Conservation (phyloP, 2,113 vertebrate genomes). For the Lophura nycthemera region DNA sequence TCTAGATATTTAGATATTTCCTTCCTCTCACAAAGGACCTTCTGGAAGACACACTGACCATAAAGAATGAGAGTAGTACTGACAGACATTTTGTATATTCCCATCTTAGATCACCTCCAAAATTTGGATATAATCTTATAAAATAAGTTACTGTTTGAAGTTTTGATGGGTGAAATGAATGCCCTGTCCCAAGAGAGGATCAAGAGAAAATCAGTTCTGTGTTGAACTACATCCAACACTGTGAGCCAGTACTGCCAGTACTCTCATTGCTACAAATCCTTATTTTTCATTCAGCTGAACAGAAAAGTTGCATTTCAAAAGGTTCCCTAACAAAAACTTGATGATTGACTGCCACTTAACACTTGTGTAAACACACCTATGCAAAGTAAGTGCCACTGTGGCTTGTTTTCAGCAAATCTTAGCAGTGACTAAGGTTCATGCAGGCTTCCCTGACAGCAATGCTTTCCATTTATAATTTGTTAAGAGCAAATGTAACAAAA, state of each 20-base stretch:
- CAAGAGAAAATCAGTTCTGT: background rate
- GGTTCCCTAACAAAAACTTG: background rate
- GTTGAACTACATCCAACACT: background rate
- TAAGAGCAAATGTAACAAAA: background rate
- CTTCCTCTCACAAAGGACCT: background rate
- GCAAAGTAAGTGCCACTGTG: background rate
- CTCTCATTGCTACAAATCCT: background rate
- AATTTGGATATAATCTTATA: background rate
- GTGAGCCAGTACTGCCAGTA: background rate
- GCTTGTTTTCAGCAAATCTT: background rate
- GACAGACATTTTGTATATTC: background rate
- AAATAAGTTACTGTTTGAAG: background rate
- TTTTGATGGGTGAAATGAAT: background rate
- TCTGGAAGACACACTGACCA: background rate
- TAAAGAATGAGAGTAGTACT: background rate
- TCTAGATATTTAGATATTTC: background rate
- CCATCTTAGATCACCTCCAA: background rate
- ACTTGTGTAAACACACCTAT: background rate
- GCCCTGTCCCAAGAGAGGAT: background rate
- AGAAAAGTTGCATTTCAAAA: background rate
- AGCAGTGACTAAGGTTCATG: background rate
- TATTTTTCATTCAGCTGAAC: background rate
- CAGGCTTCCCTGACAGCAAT: background rate
- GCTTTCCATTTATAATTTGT: background rate
- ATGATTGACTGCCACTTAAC: background rate